Conservation (phyloP, 1,140 invertebrate species). For the Aphelenchoides fujianensis region DNA sequence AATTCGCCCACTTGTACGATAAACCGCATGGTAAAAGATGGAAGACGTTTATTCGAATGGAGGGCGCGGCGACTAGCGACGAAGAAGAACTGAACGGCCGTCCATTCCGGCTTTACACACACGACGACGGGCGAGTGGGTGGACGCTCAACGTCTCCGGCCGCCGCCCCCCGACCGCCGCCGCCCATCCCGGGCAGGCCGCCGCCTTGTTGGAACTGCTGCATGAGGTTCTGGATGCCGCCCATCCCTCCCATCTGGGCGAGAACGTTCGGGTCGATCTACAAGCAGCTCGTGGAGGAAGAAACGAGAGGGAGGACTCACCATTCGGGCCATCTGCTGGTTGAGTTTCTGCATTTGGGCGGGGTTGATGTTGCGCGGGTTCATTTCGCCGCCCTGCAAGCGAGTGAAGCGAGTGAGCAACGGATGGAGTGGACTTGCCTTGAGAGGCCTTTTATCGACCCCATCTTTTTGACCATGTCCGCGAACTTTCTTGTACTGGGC, state of each 20-base stretch:
- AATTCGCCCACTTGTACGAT: neutral
- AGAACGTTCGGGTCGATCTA: conserved; percentile 97
- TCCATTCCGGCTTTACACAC: too few relatives aligned
- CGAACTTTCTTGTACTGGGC: conserved; percentile 98
- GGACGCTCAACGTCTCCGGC: conserved; percentile 28
- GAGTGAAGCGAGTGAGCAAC: too few relatives aligned
- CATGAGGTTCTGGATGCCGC: conserved; percentile 70
- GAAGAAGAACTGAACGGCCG: too few relatives aligned
- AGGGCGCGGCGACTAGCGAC: too few relatives aligned
- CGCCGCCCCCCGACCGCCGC: conserved; percentile 28
- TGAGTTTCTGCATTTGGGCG: conserved; percentile 94
- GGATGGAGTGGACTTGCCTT: conserved; percentile 74
- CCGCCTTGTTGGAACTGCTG: conserved; percentile 42
- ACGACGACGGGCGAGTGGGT: neutral
- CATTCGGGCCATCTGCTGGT: conserved; percentile 84
- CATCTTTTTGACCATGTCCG: conserved; percentile 99
- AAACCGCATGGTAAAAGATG: too few relatives aligned
- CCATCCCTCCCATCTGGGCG: conserved; percentile 90
- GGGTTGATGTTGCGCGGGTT: conserved; percentile 93
- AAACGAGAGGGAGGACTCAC: too few relatives aligned
- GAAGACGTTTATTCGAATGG: too few relatives aligned
- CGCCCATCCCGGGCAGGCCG: conserved; percentile 28
- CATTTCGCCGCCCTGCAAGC: conserved; percentile 80
- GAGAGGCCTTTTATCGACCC: conserved; percentile 96
- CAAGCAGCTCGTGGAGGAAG: too few relatives aligned